Conservation (phyloP, 35 echinoderm and acorn worm species). For the Diadema setosum region DNA sequence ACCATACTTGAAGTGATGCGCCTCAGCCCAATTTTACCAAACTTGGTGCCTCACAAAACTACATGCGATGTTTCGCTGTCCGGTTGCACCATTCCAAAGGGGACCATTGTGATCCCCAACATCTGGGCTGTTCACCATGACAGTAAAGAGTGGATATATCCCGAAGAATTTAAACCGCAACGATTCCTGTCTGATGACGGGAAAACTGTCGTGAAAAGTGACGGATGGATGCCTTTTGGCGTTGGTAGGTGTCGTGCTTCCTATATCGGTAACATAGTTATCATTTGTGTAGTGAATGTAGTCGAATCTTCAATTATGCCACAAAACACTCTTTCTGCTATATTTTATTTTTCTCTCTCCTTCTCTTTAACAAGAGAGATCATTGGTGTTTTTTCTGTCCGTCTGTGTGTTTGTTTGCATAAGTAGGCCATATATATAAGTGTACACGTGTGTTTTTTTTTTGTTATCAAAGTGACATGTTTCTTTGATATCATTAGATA, state of each 20-base stretch:
- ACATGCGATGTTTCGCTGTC: background rate
- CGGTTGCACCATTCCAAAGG: slow-evolving; percentile 60
- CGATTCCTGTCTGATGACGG: slow-evolving; percentile 38
- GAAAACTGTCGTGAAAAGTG: background rate
- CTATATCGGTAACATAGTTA: too few relatives aligned
- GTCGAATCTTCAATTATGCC: too few relatives aligned
- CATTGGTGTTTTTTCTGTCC: too few relatives aligned
- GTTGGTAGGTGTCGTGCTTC: slow-evolving; percentile 33
- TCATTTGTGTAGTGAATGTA: too few relatives aligned
- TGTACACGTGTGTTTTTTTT: too few relatives aligned
- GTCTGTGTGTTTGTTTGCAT: too few relatives aligned
- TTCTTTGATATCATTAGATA: too few relatives aligned
- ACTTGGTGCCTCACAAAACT: slow-evolving; percentile 42
- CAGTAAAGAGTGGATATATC: slow-evolving; percentile 21
- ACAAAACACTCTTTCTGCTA: too few relatives aligned
- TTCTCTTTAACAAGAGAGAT: too few relatives aligned
- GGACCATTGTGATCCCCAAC: slow-evolving; percentile 55
- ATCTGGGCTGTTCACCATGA: slow-evolving; percentile 36
- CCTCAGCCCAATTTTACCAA: background rate
- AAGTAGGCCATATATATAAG: too few relatives aligned
- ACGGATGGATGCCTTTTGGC: slow-evolving; percentile 51
- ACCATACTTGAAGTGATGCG: slow-evolving; percentile 10
- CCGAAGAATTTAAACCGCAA: slow-evolving; percentile 49
- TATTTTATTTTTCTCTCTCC: too few relatives aligned
- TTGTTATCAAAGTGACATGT: too few relatives aligned